phyloP scores from a whole-genome alignment of 2,797 vertebrate species.

The Dallia pectoralis region DNA sequence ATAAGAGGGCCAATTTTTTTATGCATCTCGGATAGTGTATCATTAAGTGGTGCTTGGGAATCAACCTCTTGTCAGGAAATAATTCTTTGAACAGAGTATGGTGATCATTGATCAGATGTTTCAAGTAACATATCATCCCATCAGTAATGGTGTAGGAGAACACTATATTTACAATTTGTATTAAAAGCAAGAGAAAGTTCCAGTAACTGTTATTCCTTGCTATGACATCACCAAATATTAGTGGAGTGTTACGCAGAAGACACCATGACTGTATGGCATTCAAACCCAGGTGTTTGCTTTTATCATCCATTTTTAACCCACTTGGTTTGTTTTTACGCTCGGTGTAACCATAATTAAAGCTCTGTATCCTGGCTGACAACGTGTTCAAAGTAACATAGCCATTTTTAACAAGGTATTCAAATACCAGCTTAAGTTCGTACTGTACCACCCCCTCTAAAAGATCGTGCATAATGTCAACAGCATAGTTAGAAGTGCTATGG shows the following conservation, averaged over 20 bases:
- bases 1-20: background rate
- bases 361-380: background rate
- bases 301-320: slow-evolving; percentile 31
- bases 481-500: slow-evolving; percentile 23
- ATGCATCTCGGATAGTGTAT: slow-evolving; percentile 37
- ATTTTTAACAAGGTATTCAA: slow-evolving; percentile 26
- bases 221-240: too few relatives aligned
- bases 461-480: slow-evolving; percentile 33
- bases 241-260: too few relatives aligned
- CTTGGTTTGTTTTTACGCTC: background rate
- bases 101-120: slow-evolving; percentile 21
- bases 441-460: slow-evolving; percentile 29
- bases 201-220: too few relatives aligned
- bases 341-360: background rate
- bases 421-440: slow-evolving; percentile 31
- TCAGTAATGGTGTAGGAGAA: too few relatives aligned
- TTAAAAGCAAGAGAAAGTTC: too few relatives aligned
- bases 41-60: slow-evolving; percentile 26
- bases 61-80: background rate
- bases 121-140: too few relatives aligned
- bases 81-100: background rate
- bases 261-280: slow-evolving; percentile 46
- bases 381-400: slow-evolving; percentile 10
- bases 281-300: slow-evolving; percentile 32
- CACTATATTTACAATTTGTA: too few relatives aligned